Base-by-base conservation (phyloP, 2,113 vertebrate genomes). In the Illadopsis cleaveri region DNA sequence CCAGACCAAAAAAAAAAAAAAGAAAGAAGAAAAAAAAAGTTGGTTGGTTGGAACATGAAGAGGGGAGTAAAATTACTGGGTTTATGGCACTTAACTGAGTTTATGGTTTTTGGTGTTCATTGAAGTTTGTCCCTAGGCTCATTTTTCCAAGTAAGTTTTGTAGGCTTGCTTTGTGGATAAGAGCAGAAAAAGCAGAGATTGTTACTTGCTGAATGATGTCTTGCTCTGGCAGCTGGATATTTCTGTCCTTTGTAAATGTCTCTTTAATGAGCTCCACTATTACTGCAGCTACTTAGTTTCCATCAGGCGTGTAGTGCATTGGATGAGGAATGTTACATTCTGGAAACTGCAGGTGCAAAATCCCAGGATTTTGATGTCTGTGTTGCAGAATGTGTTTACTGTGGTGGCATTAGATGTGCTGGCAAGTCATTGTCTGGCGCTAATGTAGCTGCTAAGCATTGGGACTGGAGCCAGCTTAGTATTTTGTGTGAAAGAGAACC, bases 341-440 rank as follows among this genome's bases (percentile, higher is more conserved):
- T 92, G 82, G 33, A 44, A 69, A 58, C 56, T 15, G 86, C 82
- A 95, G 82, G 90, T 90, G 86, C 44, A 61, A 62, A 84, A 71
- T 89, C 56, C 72, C 42, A 12, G 71, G 71, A 62, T 89, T 93
- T 35, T 35, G 35, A 35, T 78, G 71, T 61, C 79, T 86, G 82
- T 81, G 50, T 53, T 77, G 62, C 56, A 83, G 95, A 77, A 83
- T 62, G 86, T 92, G 75, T 94, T 88, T 88, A 66, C 62, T 92
- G 66, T 83, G 82, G 54, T 95, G 71, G 71, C 35, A 54, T 88
- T 95, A 69, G 79, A 95, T 70, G 66, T 76, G 71, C 65, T 93
- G 68, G 71, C 68, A 62, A 66, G 71, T 83, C 62, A 73, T 70
- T 90, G 62, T 82, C 70, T 90, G 92, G 45, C 0, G 6, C 88